A percentile compares a stretch with the other conserved stretches of the same genome.
phyloP scores from a whole-genome alignment of 1,140 invertebrate species.

The silkworm (Bombyx mori) region ASM3026992v2 NC_085124.1:15445501-15446000 shows the following conservation, averaged over 20 bases:
- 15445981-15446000: constrained; percentile 30
- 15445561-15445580: constrained; percentile 14
- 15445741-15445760: constrained; percentile 42
- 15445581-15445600: constrained; percentile 38
- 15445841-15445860: constrained; percentile 32
- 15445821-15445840: constrained; percentile 24
- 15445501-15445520: constrained; percentile 27
- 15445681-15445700: constrained; percentile 35
- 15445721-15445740: constrained; percentile 32
- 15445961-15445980: constrained; percentile 35
- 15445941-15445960: constrained; percentile 43
- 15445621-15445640: constrained; percentile 44
- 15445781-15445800: constrained; percentile 45
- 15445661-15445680: constrained; percentile 23
- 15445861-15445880: constrained; percentile 39
- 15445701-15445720: constrained; percentile 32
- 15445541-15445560: constrained; percentile 23
- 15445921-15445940: constrained; percentile 42
- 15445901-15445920: too few species aligned
- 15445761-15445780: constrained; percentile 43
- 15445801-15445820: constrained; percentile 24
- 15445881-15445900: constrained; percentile 42
- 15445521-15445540: constrained; percentile 35
- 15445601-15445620: constrained; percentile 36
- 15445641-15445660: constrained; percentile 26